These are phyloP conservation scores for Aphaenogaster rudis DNA, from an alignment of 1,140 invertebrate species.

Conservation along the genomic window DNA sequence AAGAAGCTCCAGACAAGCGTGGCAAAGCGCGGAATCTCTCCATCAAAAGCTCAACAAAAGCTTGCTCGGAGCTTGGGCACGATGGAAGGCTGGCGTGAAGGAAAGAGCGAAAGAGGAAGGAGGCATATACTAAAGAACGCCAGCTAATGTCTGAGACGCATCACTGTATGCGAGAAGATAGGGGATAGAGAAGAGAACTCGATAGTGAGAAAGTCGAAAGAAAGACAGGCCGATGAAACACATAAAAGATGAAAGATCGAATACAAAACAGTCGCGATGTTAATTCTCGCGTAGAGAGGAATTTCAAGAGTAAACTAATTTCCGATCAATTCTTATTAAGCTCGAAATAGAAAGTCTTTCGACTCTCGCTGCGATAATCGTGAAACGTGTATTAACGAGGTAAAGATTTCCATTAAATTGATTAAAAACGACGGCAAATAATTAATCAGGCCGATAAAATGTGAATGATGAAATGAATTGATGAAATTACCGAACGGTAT, in stretches of 20 bases:
- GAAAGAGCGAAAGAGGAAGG: conserved; percentile 46
- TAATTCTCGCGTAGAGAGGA: conserved; percentile 30
- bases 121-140: conserved; percentile 65
- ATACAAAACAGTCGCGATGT: conserved; percentile 44
- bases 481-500: not conserved
- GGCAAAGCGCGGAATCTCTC: conserved; percentile 78
- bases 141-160: conserved; percentile 74
- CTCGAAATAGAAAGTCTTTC: not conserved
- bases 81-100: conserved; percentile 56
- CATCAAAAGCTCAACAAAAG: conserved; percentile 78
- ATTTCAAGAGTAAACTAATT: not conserved
- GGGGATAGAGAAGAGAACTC: not conserved
- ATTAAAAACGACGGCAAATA: not conserved
- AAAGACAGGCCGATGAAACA: conserved; percentile 32
- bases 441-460: not conserved
- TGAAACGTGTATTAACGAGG: not conserved
- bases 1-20: conserved; percentile 73
- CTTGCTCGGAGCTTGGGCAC: conserved; percentile 70
- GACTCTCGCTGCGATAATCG: not conserved
- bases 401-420: not conserved
- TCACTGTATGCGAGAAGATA: conserved; percentile 64
- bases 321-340: conserved; percentile 46
- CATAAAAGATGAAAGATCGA: conserved; percentile 34
- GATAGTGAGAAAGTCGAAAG: conserved; percentile 58
- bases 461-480: too few relatives aligned